Percentiles rank a stretch among this genome's conserved stretches.
These are phyloP conservation scores for Pentalonia nigronervosa DNA, from an alignment of 1,140 invertebrate genomes.

Conservation along the genomic window DNA sequence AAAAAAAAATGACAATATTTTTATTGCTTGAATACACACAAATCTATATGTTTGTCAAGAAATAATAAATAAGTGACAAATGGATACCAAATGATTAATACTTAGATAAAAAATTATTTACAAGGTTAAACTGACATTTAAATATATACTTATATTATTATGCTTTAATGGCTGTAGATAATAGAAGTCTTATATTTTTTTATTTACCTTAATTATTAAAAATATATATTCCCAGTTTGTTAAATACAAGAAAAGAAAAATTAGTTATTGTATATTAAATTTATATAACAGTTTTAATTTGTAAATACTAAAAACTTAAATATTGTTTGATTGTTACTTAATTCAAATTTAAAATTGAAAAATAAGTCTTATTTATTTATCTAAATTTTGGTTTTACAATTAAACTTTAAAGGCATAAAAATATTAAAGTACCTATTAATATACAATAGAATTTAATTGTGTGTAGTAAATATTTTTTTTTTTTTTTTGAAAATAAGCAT, in stretches of 20 bases:
- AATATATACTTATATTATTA: neutral
- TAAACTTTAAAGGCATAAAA: neutral
- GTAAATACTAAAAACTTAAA: too few relatives aligned
- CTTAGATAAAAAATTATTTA: neutral
- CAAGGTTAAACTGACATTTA: neutral
- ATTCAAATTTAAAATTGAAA: neutral
- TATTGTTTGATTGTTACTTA: neutral
- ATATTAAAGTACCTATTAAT: neutral
- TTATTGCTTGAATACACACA: neutral
- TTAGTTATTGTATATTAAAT: too few relatives aligned
- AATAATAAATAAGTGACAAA: neutral
- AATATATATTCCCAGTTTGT: neutral
- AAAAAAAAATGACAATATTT: neutral
- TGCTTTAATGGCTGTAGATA: neutral
- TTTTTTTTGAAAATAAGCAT: neutral
- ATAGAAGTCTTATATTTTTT: neutral
- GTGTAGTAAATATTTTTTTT: neutral
- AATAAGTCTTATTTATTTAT: neutral
- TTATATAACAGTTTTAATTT: neutral
- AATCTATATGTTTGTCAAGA: neutral
- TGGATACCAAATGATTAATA: neutral
- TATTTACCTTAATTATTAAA: neutral
- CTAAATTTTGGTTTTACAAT: neutral
- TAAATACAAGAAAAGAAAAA: too few relatives aligned
- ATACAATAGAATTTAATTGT: neutral